These are phyloP conservation scores for Penelope pileata DNA, from an alignment of 2,113 vertebrate species.

Conservation along the genomic window DNA sequence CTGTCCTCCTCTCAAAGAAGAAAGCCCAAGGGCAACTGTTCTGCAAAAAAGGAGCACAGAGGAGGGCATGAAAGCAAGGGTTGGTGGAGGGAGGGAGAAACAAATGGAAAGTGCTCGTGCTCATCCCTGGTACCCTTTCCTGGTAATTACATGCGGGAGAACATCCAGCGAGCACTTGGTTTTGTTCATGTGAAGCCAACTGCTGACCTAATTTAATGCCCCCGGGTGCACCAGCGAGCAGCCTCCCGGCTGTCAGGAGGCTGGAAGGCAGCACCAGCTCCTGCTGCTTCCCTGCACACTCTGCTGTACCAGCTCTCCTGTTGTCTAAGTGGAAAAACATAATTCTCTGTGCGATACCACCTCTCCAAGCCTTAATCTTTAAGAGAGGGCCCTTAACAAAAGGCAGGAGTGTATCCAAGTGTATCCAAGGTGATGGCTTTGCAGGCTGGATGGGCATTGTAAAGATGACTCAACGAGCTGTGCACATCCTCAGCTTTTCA, in stretches of 20 bases:
- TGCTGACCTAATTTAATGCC: constrained; percentile 19
- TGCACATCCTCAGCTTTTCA: background rate
- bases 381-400: background rate
- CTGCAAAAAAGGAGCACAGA: background rate
- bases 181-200: background rate
- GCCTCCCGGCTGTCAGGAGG: background rate
- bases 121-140: background rate
- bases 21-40: background rate
- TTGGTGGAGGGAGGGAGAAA: background rate
- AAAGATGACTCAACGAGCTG: background rate
- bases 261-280: background rate
- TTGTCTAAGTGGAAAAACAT: background rate
- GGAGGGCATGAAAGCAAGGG: background rate
- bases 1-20: background rate
- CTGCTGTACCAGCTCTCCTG: background rate
- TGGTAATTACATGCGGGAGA: background rate
- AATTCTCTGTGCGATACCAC: background rate
- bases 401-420: background rate
- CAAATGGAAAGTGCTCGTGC: background rate
- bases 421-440: background rate
- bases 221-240: background rate
- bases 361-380: background rate
- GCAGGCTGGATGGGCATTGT: background rate
- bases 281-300: background rate
- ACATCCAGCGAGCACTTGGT: background rate